Evolutionary conservation across 53 echinoderm and acorn worm genomes (phyloP).

Genomic region (Holothuria leucospilota): DNA sequence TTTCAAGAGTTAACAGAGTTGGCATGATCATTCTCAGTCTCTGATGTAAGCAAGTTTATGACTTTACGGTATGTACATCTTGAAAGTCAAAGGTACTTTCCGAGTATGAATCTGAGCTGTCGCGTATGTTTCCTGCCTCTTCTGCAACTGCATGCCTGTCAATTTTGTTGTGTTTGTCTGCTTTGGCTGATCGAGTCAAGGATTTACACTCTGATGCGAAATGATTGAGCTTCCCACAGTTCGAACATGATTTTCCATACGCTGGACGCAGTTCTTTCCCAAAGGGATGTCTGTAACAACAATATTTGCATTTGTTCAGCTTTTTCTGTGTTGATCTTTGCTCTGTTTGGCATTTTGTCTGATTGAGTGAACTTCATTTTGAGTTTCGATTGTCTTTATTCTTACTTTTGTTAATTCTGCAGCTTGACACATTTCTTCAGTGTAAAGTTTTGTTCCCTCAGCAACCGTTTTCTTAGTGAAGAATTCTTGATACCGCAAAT

Average conservation of each 20-base stretch:
- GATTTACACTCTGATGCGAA: not conserved
- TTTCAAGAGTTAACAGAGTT: constrained; percentile 3
- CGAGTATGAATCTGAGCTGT: not conserved
- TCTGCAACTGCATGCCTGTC: not conserved
- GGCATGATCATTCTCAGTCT: not conserved
- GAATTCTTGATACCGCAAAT: no score
- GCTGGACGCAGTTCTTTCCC: constrained; percentile 56
- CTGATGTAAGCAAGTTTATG: constrained; percentile 8
- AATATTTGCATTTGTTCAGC: constrained; percentile 32
- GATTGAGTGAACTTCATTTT: constrained; percentile 12
- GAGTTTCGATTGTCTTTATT: constrained; percentile 14
- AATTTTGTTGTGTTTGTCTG: not conserved
- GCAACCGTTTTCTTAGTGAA: constrained; percentile 37
- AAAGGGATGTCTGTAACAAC: constrained; percentile 45
- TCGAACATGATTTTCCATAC: constrained; percentile 43
- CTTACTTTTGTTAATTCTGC: constrained; percentile 33
- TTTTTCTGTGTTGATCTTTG: not conserved
- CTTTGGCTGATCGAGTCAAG: not conserved
- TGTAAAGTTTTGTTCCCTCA: constrained; percentile 39
- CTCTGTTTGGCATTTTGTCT: no score
- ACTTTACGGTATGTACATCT: constrained; percentile 26
- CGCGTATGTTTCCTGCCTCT: not conserved
- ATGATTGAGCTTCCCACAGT: constrained; percentile 38
- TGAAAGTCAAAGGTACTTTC: constrained; percentile 27
- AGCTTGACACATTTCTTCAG: constrained; percentile 36